Conservation (phyloP, 2,797 vertebrate species). For the Myotis myotis region DNA sequence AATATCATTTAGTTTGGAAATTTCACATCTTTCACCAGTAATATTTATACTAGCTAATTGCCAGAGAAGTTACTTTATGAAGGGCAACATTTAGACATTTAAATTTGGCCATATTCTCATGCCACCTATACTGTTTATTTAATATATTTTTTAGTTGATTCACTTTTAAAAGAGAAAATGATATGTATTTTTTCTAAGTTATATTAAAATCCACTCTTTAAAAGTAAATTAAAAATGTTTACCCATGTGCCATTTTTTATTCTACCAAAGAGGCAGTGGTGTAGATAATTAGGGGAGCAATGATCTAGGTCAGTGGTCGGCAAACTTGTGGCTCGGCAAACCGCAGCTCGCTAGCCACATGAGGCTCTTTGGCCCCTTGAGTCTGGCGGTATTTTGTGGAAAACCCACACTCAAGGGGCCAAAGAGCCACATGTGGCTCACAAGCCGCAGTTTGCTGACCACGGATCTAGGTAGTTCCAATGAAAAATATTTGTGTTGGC, state of each 20-base stretch:
- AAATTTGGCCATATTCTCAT: neutral
- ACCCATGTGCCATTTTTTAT: neutral
- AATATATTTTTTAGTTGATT: neutral
- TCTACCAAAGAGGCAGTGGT: neutral
- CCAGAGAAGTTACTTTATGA: neutral
- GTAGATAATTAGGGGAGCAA: neutral
- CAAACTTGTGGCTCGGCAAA: no score
- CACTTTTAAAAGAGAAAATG: neutral
- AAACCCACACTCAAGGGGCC: no score
- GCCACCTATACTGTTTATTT: neutral
- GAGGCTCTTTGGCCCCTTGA: no score
- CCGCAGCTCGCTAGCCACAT: no score
- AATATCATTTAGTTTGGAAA: conserved; percentile 6
- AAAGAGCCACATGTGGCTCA: no score
- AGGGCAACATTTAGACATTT: neutral
- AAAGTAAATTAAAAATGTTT: neutral
- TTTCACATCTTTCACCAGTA: neutral
- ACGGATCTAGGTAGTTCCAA: neutral
- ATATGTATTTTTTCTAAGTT: neutral
- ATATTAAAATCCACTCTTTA: neutral
- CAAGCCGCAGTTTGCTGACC: no score
- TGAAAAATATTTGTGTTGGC: neutral
- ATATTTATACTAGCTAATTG: neutral
- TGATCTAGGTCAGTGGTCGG: neutral
- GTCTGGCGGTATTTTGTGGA: no score